Conservation (phyloP, 2,888 invertebrate genomes). For the Cheilosia impressa region DNA sequence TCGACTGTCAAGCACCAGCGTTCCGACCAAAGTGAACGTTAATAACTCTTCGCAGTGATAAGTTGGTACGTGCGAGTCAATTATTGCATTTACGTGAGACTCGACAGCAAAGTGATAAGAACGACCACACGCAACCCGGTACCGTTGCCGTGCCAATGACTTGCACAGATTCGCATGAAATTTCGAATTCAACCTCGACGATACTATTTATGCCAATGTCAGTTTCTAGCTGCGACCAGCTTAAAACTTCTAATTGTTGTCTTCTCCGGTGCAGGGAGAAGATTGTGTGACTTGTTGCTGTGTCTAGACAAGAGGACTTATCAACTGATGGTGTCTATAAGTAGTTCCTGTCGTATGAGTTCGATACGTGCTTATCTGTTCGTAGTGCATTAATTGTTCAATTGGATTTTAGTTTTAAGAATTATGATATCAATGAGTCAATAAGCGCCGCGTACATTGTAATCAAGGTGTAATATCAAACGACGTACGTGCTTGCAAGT, state of each 20-base stretch:
- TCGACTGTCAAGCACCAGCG: constrained; percentile 25
- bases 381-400: constrained; percentile 49
- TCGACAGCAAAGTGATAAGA: constrained; percentile 53
- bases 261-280: not conserved
- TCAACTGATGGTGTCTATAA: constrained; percentile 18
- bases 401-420: constrained; percentile 36
- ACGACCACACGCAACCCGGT: constrained; percentile 20
- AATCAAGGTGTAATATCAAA: constrained; percentile 32
- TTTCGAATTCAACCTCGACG: constrained; percentile 40
- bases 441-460: constrained; percentile 38
- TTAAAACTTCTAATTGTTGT: constrained; percentile 25
- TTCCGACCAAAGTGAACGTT: constrained; percentile 15
- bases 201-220: not conserved
- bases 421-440: constrained; percentile 54
- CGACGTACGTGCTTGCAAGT: constrained; percentile 22
- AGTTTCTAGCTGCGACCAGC: constrained; percentile 32
- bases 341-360: constrained; percentile 16
- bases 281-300: constrained; percentile 7
- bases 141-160: constrained; percentile 44
- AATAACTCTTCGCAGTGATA: constrained; percentile 64
- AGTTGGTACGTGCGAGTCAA: constrained; percentile 68
- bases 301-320: constrained; percentile 63
- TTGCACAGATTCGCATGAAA: constrained; percentile 18
- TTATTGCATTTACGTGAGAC: constrained; percentile 69
- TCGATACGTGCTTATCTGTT: constrained; percentile 68